Evolutionary conservation across 1,140 invertebrate genomes (phyloP).

Genomic region (Bombus vancouverensis): DNA sequence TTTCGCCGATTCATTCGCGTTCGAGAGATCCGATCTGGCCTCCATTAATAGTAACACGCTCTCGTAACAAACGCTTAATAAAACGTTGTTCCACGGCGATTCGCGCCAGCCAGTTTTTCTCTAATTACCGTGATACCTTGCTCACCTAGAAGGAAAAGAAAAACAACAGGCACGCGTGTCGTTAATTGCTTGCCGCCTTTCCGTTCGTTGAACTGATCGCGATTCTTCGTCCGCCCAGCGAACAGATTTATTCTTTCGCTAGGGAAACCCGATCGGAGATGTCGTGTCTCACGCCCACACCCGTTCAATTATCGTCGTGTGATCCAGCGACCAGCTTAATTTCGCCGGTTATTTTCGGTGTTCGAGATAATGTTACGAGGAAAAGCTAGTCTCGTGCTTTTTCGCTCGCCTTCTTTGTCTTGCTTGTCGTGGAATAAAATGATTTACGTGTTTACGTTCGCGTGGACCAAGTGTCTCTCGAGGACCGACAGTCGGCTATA

Average conservation of each 20-base stretch:
- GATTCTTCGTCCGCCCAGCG: not conserved
- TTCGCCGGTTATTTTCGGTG: constrained; percentile 1
- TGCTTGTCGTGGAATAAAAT: not conserved
- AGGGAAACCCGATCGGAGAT: constrained; percentile 10
- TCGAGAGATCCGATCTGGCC: constrained; percentile 6
- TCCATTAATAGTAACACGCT: not conserved
- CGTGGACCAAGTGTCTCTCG: not conserved
- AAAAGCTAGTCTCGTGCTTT: not conserved
- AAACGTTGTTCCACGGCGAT: constrained; percentile 33
- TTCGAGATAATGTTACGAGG: not conserved
- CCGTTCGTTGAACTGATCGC: constrained; percentile 14
- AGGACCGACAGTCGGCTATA: not conserved
- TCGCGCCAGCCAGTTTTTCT: constrained; percentile 26
- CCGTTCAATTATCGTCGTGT: constrained; percentile 14
- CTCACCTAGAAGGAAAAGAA: not conserved
- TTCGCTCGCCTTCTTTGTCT: not conserved
- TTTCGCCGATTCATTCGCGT: not conserved
- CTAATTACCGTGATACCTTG: constrained; percentile 18
- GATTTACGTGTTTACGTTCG: not conserved
- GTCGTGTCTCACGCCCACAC: not conserved
- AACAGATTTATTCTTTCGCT: constrained; percentile 13
- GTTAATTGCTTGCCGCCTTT: not conserved
- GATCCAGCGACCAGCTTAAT: not conserved
- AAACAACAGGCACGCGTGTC: not conserved
- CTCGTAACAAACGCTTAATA: constrained; percentile 24